Percentiles rank a stretch among this genome's conserved stretches.
phyloP scores from a whole-genome alignment of 2,888 invertebrate genomes.

The Dermolepida albohirtum region DNA sequence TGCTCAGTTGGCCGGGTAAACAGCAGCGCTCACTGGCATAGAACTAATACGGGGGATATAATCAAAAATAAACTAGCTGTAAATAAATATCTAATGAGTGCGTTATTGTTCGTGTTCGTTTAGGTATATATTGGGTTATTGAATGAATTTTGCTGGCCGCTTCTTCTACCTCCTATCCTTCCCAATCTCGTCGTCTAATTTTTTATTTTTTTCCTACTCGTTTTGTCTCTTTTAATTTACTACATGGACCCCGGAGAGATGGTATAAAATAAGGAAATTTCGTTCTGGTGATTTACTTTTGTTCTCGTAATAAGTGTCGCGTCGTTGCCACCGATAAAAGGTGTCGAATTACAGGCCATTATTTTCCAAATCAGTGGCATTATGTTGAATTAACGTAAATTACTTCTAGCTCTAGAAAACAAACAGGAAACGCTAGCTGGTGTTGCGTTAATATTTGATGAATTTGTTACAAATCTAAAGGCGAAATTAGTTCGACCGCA shows the following conservation, averaged over 20 bases:
- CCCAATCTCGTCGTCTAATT: neutral
- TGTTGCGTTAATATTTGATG: too few relatives aligned
- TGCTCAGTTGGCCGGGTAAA: slow-evolving; percentile 54
- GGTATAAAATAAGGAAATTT: slow-evolving; percentile 32
- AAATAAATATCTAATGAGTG: slow-evolving; percentile 41
- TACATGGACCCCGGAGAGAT: slow-evolving; percentile 1
- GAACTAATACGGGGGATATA: slow-evolving; percentile 53
- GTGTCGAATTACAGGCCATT: slow-evolving; percentile 3
- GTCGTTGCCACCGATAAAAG: neutral
- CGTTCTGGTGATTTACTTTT: slow-evolving; percentile 37
- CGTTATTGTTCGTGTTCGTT: slow-evolving; percentile 31
- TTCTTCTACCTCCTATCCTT: slow-evolving; percentile 12
- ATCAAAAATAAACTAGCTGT: slow-evolving; percentile 43
- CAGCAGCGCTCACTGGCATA: slow-evolving; percentile 52
- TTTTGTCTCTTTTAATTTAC: too few relatives aligned
- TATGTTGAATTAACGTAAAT: neutral
- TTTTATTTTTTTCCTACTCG: too few relatives aligned
- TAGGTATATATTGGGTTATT: slow-evolving; percentile 10
- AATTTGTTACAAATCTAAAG: too few relatives aligned
- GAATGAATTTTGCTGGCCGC: slow-evolving; percentile 1
- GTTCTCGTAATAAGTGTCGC: neutral
- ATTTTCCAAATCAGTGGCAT: slow-evolving; percentile 7
- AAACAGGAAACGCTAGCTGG: too few relatives aligned
- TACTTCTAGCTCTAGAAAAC: too few relatives aligned
- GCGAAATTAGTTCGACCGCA: too few relatives aligned